These are phyloP conservation scores for Heteropelma amictum DNA, from an alignment of 2,888 invertebrate genomes.

Conservation along the genomic window DNA sequence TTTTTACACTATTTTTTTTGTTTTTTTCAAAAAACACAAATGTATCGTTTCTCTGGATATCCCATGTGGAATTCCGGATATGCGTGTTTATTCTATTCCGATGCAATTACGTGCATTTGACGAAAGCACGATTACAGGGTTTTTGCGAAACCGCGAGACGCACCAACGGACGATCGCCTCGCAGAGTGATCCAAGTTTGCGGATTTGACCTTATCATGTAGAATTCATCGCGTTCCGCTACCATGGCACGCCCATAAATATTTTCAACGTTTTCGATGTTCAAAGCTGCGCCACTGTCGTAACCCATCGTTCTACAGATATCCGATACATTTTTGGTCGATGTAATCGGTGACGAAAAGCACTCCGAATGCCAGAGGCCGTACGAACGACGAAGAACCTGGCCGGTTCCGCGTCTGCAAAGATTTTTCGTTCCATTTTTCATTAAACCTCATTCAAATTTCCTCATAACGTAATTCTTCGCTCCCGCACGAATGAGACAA, in stretches of 20 bases:
- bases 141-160: slow-evolving; percentile 56
- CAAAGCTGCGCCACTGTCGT: slow-evolving; percentile 78
- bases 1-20: too few species aligned
- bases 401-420: slow-evolving; percentile 81
- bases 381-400: slow-evolving; percentile 83
- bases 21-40: too few species aligned
- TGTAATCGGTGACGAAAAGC: slow-evolving; percentile 78
- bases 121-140: slow-evolving; percentile 66
- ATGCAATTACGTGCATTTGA: slow-evolving; percentile 55
- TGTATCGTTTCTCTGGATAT: too few species aligned
- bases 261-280: slow-evolving; percentile 25
- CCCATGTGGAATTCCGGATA: background rate
- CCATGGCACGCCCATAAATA: slow-evolving; percentile 50
- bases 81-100: too few species aligned
- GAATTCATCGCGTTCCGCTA: slow-evolving; percentile 63
- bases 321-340: slow-evolving; percentile 78
- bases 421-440: background rate
- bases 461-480: too few species aligned
- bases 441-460: too few species aligned
- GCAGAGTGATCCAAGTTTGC: slow-evolving; percentile 62
- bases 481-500: too few species aligned
- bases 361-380: slow-evolving; percentile 87
- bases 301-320: slow-evolving; percentile 83
- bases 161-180: slow-evolving; percentile 62
- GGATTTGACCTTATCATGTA: slow-evolving; percentile 66